phyloP scores from a whole-genome alignment of 2,797 vertebrate species.

The Brachymystax lenok region DNA sequence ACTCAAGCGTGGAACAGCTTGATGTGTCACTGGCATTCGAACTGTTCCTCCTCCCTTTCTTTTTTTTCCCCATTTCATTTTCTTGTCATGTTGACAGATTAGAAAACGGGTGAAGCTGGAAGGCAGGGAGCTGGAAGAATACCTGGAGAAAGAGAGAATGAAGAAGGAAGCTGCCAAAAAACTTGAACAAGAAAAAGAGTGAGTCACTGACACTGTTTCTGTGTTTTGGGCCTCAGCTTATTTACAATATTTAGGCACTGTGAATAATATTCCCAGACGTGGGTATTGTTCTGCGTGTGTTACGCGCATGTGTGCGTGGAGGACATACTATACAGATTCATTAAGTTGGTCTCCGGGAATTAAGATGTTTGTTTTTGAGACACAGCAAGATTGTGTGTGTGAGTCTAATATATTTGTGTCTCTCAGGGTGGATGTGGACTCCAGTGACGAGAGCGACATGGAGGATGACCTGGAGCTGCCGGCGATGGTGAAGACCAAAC shows the following conservation, averaged over 20 bases:
- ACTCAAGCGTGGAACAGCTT: conserved; percentile 11
- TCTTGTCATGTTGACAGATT: conserved; percentile 70
- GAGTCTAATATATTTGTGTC: conserved; percentile 3
- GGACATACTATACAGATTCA: background rate
- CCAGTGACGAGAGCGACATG: conserved; percentile 94
- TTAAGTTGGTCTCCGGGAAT: background rate
- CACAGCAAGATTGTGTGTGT: background rate
- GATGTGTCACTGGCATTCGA: conserved; percentile 38
- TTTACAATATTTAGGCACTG: background rate
- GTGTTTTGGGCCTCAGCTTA: background rate
- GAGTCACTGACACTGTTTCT: conserved; percentile 57
- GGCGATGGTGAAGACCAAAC: conserved; percentile 87
- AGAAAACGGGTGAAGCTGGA: conserved; percentile 95
- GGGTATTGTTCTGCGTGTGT: background rate
- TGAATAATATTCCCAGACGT: background rate
- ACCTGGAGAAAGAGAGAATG: conserved; percentile 91
- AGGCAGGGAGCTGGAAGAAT: conserved; percentile 96
- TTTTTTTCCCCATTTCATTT: background rate
- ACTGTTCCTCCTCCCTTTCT: conserved; percentile 2
- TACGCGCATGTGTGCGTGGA: background rate
- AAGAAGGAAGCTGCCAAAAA: conserved; percentile 99
- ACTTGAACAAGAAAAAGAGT: conserved; percentile 97
- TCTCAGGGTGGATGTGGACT: conserved; percentile 91
- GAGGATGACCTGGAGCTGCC: conserved; percentile 96
- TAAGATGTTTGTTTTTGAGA: background rate